Base-by-base conservation (phyloP, 1,140 invertebrate species). In the Drosophila littoralis region DNA sequence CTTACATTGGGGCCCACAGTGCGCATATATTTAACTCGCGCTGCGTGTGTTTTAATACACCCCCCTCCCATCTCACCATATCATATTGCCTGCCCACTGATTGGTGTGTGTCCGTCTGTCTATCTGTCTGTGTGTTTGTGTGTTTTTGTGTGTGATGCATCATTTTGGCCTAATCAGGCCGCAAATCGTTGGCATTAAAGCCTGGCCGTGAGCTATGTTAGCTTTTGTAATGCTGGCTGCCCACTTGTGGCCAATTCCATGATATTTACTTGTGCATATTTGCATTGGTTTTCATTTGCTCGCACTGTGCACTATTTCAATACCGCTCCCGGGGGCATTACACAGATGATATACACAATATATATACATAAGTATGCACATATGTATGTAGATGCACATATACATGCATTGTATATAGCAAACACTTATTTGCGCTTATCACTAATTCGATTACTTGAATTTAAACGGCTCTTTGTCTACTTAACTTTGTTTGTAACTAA, bases 181-280 rank as follows among this genome's bases (percentile, higher is more conserved):
- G 70, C 84, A 88, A 88, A 88, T 88, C 84, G 84, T 89, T 88
- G 80, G 80, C 77, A 89, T 88, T 89, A 88, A 78, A 81, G 66
- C 74, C 61, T 63, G 70, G 77, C 77, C 75, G 50, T 80, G 60
- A 80, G 84, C 86, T 68, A 89, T 89, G 77, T 88, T 82, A 72
- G 69, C 61, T 66, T 71, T 72, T 40, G 35, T 28, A 68, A 67
- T 73, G 45, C 66, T 59, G 51, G 43, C 66, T 78, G 69, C 52
- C 78, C 64, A 71, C 75, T 86, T 78, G 66, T 75, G 73, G 67
- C 45, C 42, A 76, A 83, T 67, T 82, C 38, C 38, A 72, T 66
- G 73, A 71, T 85, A 85, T 86, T 86, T 77, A 81, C 82, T 81
- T 54, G 52, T 46, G 52, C 43, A 84, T 84, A 60, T 83, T 83